Percentiles rank a stretch among this genome's conserved stretches.
Conservation (phyloP, 1,140 invertebrate genomes). For the Muscidifurax raptorellus region DNA sequence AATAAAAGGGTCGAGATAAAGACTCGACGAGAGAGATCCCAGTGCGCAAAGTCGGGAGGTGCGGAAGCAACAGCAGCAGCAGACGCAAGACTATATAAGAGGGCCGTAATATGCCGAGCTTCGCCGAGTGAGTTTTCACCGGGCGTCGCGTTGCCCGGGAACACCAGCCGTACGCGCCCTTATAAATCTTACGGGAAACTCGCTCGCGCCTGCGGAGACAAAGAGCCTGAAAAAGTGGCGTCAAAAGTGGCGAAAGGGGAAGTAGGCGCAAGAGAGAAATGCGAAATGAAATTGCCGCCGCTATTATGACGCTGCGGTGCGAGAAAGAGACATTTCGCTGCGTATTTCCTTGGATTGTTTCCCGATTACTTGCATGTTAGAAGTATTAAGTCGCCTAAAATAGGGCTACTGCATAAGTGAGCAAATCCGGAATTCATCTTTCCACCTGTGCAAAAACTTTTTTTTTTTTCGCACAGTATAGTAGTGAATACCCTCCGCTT, state of each 20-base stretch:
- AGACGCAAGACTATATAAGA: slow-evolving; percentile 40
- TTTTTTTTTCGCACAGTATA: too few relatives aligned
- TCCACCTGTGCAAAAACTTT: too few relatives aligned
- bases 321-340: too few relatives aligned
- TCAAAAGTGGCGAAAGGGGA: not conserved
- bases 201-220: slow-evolving; percentile 9
- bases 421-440: too few relatives aligned
- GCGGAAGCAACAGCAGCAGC: not conserved
- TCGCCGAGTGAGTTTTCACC: slow-evolving; percentile 11
- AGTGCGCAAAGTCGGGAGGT: slow-evolving; percentile 4
- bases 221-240: slow-evolving; percentile 12
- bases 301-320: not conserved
- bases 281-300: slow-evolving; percentile 40
- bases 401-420: too few relatives aligned
- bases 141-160: not conserved
- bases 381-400: too few relatives aligned
- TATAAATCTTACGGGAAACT: slow-evolving; percentile 45
- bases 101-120: slow-evolving; percentile 42
- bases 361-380: not conserved
- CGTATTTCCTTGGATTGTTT: not conserved
- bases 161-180: slow-evolving; percentile 1
- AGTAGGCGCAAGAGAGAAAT: not conserved
- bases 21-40: not conserved
- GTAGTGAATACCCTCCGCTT: too few relatives aligned
- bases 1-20: not conserved